phyloP scores from a whole-genome alignment of 2,113 vertebrate species.

The Microcebus griseorufus region DNA sequence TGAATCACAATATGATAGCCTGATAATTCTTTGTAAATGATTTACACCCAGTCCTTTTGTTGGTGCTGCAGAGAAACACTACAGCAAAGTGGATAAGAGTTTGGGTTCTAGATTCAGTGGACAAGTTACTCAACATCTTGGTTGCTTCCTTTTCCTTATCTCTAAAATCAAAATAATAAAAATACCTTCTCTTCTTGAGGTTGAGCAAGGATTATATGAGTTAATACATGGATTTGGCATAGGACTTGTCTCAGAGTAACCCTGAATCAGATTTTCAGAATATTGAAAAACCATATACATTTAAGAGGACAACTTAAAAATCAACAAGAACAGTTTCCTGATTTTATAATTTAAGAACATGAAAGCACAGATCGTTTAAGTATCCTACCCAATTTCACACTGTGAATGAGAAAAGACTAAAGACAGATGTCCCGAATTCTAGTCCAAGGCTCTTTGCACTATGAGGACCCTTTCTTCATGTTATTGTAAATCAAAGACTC shows the following conservation, averaged over 20 bases:
- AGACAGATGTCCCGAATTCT: not conserved
- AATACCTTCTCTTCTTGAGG: not conserved
- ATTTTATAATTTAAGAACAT: constrained; percentile 5
- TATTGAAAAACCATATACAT: not conserved
- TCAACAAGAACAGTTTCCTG: not conserved
- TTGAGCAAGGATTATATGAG: constrained; percentile 2
- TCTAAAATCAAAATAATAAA: constrained; percentile 45
- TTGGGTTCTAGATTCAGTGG: not conserved
- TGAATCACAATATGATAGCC: not conserved
- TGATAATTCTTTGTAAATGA: not conserved
- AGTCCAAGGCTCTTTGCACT: not conserved
- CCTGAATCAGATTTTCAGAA: constrained; percentile 21
- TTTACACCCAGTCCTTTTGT: not conserved
- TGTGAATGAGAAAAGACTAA: not conserved
- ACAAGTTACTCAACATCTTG: not conserved
- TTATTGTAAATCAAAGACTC: not conserved
- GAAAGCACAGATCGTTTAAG: not conserved
- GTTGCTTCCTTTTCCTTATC: not conserved
- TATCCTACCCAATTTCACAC: not conserved
- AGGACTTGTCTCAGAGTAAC: not conserved
- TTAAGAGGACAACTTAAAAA: not conserved
- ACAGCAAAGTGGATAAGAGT: not conserved
- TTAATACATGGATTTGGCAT: not conserved
- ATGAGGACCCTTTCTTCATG: not conserved
- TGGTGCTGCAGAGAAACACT: not conserved